These are phyloP conservation scores for Pandemis corylana DNA, from an alignment of 2,888 invertebrate species.

Conservation along the genomic window DNA sequence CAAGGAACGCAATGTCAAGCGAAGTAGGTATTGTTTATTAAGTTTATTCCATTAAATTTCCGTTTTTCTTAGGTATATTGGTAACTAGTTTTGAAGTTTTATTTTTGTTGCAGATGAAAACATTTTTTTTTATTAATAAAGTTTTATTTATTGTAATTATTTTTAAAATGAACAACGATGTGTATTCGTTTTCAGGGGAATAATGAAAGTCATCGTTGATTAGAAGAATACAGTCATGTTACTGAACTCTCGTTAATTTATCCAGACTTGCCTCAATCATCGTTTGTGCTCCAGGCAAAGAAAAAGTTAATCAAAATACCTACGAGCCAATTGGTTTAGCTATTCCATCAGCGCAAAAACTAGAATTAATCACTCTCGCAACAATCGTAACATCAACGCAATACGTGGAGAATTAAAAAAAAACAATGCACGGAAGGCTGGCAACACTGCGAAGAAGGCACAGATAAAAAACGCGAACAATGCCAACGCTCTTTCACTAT, in stretches of 20 bases:
- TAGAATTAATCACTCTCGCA: constrained; percentile 29
- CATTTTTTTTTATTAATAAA: too few relatives aligned
- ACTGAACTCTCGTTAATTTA: not conserved
- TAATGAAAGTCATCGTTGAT: too few relatives aligned
- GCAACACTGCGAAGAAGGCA: constrained; percentile 52
- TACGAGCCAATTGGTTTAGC: not conserved
- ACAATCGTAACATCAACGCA: constrained; percentile 41
- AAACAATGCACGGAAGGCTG: constrained; percentile 75
- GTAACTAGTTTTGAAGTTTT: too few relatives aligned
- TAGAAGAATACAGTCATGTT: not conserved
- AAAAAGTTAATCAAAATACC: constrained; percentile 19
- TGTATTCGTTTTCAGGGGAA: too few relatives aligned
- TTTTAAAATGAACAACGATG: too few relatives aligned
- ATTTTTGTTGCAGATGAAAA: too few relatives aligned
- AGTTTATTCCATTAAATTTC: too few relatives aligned
- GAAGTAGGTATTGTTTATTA: too few relatives aligned
- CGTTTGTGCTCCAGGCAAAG: not conserved
- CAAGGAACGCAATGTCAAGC: too few relatives aligned
- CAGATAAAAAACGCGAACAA: constrained; percentile 67
- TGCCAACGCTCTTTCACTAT: constrained; percentile 73
- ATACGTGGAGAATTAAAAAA: constrained; percentile 42
- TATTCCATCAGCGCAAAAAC: constrained; percentile 22
- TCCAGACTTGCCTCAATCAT: not conserved
- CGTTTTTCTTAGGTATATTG: too few relatives aligned
- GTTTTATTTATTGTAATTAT: too few relatives aligned